Conservation (phyloP, 2,113 vertebrate species). For the Rynchops niger region DNA sequence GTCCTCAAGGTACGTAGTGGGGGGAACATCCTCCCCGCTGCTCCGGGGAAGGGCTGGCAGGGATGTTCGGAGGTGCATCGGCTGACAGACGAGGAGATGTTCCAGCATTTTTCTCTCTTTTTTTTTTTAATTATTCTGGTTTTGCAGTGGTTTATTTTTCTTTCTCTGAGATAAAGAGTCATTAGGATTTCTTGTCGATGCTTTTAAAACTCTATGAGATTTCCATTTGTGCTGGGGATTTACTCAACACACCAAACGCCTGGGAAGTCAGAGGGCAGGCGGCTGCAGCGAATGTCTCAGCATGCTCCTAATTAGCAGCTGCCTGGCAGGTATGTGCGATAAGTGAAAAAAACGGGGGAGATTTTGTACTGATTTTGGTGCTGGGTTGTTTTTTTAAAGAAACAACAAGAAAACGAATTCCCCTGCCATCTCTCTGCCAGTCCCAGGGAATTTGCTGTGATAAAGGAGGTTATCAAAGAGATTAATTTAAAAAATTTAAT, state of each 20-base stretch:
- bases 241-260: background rate
- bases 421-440: background rate
- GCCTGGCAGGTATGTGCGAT: background rate
- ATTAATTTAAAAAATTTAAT: background rate
- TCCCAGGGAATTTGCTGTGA: background rate
- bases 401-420: background rate
- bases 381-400: background rate
- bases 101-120: background rate
- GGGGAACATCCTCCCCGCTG: background rate
- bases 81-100: background rate
- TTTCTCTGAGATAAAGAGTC: background rate
- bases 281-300: background rate
- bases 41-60: background rate
- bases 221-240: background rate
- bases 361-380: background rate
- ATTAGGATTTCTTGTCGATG: background rate
- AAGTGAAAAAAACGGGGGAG: background rate
- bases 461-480: background rate
- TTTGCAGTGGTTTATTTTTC: background rate
- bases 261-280: background rate
- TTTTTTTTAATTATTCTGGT: background rate
- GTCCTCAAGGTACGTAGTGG: conserved; percentile 71
- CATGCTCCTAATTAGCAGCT: background rate
- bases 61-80: background rate
- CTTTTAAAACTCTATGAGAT: background rate